phyloP scores from a whole-genome alignment of 2,888 invertebrate species.

The Cephus runcator region DNA sequence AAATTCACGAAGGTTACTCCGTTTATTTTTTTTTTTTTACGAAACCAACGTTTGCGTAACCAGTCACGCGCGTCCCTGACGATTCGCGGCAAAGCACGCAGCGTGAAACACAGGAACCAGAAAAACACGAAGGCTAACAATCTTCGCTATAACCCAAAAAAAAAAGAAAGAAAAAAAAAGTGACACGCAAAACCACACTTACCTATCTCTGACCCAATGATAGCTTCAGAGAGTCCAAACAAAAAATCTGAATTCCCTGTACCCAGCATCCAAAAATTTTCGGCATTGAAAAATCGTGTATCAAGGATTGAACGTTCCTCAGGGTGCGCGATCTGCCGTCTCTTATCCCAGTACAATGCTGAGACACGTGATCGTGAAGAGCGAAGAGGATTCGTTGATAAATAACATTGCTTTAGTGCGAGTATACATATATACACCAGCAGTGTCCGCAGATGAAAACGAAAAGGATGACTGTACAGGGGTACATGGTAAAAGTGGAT shows the following conservation, averaged over 20 bases:
- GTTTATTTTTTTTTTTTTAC: background rate
- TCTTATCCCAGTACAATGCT: background rate
- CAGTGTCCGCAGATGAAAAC: background rate
- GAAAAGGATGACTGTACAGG: background rate
- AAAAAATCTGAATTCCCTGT: background rate
- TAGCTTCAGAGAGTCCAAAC: background rate
- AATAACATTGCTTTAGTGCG: background rate
- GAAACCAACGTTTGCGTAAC: background rate
- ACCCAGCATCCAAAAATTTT: background rate
- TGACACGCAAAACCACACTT: slow-evolving; percentile 19
- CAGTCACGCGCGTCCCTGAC: background rate
- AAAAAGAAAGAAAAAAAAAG: background rate
- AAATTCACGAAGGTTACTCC: background rate
- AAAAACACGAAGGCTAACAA: slow-evolving; percentile 1
- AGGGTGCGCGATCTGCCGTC: background rate
- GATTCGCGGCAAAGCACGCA: background rate
- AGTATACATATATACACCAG: background rate
- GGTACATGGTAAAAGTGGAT: background rate
- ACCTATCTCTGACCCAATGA: background rate
- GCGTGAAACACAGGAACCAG: background rate
- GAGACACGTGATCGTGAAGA: background rate
- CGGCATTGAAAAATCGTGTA: background rate
- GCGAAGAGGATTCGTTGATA: slow-evolving; percentile 5
- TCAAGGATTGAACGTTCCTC: background rate
- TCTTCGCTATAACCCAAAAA: background rate